Percentiles rank a stretch among this genome's conserved stretches.
These are phyloP conservation scores for Lepetodrilus schrolli DNA, from an alignment of 2,888 invertebrate species.

Conservation along the genomic window DNA sequence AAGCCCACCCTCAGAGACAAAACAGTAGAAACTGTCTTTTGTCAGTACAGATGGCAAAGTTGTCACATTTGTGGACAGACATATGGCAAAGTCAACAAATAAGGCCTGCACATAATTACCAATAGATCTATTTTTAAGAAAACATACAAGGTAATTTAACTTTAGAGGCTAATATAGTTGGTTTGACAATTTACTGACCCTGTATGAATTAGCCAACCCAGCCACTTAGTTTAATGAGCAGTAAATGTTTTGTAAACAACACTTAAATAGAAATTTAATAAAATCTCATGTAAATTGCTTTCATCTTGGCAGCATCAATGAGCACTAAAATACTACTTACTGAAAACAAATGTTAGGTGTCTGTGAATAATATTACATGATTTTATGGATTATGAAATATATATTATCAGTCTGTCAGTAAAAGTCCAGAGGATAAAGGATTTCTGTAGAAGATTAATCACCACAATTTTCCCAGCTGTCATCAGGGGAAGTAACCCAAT, in stretches of 20 bases:
- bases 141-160: too few species aligned
- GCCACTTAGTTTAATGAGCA: too few species aligned
- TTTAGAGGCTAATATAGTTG: background rate
- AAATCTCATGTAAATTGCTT: too few species aligned
- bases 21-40: conserved; percentile 14
- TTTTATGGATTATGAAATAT: background rate
- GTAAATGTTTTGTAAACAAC: too few species aligned
- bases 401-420: background rate
- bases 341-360: too few species aligned
- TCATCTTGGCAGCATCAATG: too few species aligned
- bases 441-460: background rate
- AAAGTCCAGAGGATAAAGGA: background rate
- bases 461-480: background rate
- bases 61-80: background rate
- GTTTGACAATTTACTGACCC: background rate
- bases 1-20: conserved; percentile 4
- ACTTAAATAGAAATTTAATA: too few species aligned
- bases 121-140: background rate
- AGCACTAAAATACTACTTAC: too few species aligned
- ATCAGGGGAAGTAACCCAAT: background rate
- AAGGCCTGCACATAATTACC: background rate
- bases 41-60: background rate
- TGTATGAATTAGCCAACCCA: too few species aligned
- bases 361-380: too few species aligned
- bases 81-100: background rate